Percentiles rank a stretch among this genome's conserved stretches.
Evolutionary conservation across 2,113 vertebrate species (phyloP).

Genomic region (Isichthys henryi): DNA sequence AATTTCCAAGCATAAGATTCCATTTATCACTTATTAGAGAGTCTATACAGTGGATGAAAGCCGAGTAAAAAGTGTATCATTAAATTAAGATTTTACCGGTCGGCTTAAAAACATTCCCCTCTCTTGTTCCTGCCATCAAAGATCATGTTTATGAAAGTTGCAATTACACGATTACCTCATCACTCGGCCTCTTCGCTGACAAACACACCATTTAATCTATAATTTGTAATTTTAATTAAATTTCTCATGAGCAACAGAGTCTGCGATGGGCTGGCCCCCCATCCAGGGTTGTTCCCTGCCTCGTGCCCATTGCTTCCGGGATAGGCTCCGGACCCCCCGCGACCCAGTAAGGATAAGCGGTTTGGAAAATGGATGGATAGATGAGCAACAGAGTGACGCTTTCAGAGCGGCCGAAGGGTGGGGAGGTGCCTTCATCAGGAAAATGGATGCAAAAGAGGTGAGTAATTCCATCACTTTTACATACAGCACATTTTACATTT

Average conservation of each 20-base stretch:
- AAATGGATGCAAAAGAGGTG: not conserved
- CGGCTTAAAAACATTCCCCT: conserved; percentile 31
- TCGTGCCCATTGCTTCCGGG: too few relatives aligned
- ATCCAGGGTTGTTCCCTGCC: too few relatives aligned
- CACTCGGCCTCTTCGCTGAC: conserved; percentile 35
- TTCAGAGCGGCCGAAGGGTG: conserved; percentile 25
- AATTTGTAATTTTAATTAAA: conserved; percentile 59
- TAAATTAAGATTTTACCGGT: conserved; percentile 42
- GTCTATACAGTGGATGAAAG: conserved; percentile 24
- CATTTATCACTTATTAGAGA: conserved; percentile 44
- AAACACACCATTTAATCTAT: conserved; percentile 36
- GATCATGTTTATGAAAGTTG: conserved; percentile 63
- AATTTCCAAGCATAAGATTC: conserved; percentile 30
- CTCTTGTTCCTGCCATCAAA: conserved; percentile 41
- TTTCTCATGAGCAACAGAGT: conserved; percentile 51
- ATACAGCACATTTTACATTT: not conserved
- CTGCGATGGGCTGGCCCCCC: too few relatives aligned
- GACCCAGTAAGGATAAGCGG: too few relatives aligned
- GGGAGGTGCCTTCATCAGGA: conserved; percentile 34
- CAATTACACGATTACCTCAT: conserved; percentile 63
- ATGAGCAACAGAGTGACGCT: conserved; percentile 51
- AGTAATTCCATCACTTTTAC: not conserved
- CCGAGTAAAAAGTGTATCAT: conserved; percentile 44
- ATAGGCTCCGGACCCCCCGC: too few relatives aligned
- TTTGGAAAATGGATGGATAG: too few relatives aligned